Conservation (phyloP, 2,113 vertebrate species). For the Pampusana beccarii region DNA sequence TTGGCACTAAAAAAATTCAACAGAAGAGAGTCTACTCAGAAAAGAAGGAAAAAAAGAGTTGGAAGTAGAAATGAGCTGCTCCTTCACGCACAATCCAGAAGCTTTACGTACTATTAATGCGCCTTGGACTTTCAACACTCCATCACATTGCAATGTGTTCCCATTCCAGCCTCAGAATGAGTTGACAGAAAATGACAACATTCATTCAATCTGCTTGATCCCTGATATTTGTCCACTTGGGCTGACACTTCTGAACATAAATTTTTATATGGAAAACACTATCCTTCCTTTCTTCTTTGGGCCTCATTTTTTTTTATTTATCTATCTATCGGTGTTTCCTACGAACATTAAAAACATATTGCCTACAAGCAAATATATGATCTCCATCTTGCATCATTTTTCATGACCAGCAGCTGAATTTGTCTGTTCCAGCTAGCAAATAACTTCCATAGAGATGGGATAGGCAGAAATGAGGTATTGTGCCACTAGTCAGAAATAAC, state of each 20-base stretch:
- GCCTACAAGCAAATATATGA: neutral
- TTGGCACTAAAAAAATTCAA: neutral
- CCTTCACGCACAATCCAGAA: neutral
- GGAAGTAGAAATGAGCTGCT: neutral
- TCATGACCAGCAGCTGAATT: neutral
- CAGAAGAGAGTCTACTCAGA: neutral
- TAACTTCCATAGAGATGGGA: neutral
- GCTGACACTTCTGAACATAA: neutral
- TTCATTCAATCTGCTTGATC: neutral
- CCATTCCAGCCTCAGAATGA: neutral
- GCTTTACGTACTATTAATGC: neutral
- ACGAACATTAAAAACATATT: neutral
- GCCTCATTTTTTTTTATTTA: neutral
- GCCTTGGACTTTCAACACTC: neutral
- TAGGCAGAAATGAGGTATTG: neutral
- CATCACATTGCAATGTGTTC: neutral
- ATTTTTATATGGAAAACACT: neutral
- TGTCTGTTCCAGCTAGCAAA: neutral
- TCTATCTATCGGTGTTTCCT: neutral
- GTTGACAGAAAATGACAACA: neutral
- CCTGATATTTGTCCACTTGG: neutral
- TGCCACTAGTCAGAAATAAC: neutral
- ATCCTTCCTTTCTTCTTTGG: neutral
- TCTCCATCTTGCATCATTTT: neutral
- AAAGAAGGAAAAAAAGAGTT: neutral